Percentiles rank a stretch among this genome's conserved stretches.
Conservation (phyloP, 2,113 vertebrate genomes). For the Malurus cyaneus region DNA sequence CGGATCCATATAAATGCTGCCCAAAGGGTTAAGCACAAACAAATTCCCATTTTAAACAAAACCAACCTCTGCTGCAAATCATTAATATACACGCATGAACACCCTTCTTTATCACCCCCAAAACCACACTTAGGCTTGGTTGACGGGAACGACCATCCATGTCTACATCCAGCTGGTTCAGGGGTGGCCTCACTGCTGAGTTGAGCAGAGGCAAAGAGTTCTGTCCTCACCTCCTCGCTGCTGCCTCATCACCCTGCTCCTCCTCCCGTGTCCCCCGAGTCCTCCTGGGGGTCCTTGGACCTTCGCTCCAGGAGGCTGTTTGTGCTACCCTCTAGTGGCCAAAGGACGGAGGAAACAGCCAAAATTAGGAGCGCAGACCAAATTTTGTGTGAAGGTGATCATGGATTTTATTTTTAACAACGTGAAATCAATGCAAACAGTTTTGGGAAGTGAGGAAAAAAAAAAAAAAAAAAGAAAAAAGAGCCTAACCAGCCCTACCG, state of each 20-base stretch:
- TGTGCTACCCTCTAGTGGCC: slow-evolving; percentile 62
- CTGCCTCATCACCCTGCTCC: background rate
- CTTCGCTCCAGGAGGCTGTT: slow-evolving; percentile 2
- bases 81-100: rapidly evolving
- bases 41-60: background rate
- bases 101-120: rapidly evolving
- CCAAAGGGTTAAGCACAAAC: background rate
- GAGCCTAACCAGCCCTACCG: rapidly evolving
- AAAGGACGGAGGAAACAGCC: background rate
- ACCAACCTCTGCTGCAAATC: background rate
- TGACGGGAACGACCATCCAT: background rate
- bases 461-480: background rate
- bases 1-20: background rate
- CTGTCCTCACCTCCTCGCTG: background rate
- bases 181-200: background rate
- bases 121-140: background rate
- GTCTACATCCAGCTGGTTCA: background rate
- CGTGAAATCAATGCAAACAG: background rate
- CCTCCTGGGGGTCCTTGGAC: background rate
- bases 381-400: background rate
- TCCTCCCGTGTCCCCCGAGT: too few relatives aligned
- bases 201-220: background rate
- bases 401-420: background rate
- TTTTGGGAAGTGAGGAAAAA: background rate
- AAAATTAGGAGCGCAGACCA: background rate